phyloP scores from a whole-genome alignment of 1,140 invertebrate species.

The Cydia amplana region DNA sequence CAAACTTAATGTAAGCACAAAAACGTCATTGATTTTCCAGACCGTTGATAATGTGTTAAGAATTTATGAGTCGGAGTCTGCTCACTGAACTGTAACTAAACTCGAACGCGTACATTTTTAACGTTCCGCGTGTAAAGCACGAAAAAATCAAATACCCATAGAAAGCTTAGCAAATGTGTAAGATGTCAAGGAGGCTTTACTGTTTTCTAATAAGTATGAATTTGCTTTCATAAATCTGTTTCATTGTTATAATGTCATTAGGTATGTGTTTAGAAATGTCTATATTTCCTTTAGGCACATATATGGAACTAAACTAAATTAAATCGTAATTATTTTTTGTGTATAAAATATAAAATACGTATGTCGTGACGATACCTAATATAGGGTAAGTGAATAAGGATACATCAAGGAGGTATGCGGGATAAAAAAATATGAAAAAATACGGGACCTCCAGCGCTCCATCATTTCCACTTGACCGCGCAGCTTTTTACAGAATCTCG shows the following conservation, averaged over 20 bases:
- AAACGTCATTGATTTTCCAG: background rate
- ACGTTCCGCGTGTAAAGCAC: background rate
- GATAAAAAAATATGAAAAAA: background rate
- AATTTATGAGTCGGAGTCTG: background rate
- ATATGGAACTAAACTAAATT: no score
- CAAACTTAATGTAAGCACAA: background rate
- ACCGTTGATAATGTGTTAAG: constrained; percentile 7
- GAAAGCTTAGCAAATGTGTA: no score
- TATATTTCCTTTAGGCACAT: no score
- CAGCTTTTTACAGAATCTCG: constrained; percentile 57
- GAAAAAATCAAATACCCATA: background rate
- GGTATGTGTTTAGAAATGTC: no score
- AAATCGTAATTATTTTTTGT: no score
- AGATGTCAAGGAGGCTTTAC: no score
- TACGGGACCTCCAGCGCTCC: background rate
- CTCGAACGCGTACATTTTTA: background rate
- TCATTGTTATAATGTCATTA: no score
- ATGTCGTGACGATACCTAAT: background rate
- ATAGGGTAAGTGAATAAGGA: background rate
- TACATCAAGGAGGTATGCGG: background rate
- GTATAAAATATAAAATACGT: background rate
- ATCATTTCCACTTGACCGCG: constrained; percentile 46
- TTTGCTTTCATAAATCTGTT: no score
- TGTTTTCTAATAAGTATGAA: no score
- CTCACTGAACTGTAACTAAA: constrained; percentile 5